phyloP scores from a whole-genome alignment of 2,888 invertebrate genomes.

The Apodemia mormo region DNA sequence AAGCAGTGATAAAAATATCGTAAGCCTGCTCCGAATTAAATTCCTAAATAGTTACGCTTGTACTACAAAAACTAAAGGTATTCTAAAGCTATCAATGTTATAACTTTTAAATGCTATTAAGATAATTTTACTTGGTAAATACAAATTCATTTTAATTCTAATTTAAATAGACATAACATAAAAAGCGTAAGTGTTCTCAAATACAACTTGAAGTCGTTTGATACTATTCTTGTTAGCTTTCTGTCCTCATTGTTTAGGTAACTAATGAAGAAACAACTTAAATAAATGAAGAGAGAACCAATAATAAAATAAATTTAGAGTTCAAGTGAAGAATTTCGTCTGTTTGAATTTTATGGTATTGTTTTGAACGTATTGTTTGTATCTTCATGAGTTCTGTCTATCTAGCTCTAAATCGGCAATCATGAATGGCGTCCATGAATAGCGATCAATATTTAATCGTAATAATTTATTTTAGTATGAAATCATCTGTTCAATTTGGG shows the following conservation, averaged over 20 bases:
- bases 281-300: constrained; percentile 24
- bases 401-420: constrained; percentile 45
- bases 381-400: constrained; percentile 45
- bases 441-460: background rate
- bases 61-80: constrained; percentile 15
- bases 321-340: background rate
- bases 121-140: background rate
- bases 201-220: background rate
- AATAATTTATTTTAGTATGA: background rate
- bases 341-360: too few species aligned
- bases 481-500: background rate
- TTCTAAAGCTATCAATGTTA: constrained; percentile 12
- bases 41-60: background rate
- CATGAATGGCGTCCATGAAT: background rate
- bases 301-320: constrained; percentile 21
- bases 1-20: constrained; percentile 16
- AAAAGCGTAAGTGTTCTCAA: background rate
- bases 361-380: constrained; percentile 38
- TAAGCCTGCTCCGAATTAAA: constrained; percentile 20
- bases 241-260: constrained; percentile 23
- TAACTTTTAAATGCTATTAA: constrained; percentile 14
- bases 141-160: background rate
- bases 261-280: constrained; percentile 43
- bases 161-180: background rate
- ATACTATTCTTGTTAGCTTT: constrained; percentile 31